Conservation (phyloP, 2,797 vertebrate species). For the Buceros bicornis region DNA sequence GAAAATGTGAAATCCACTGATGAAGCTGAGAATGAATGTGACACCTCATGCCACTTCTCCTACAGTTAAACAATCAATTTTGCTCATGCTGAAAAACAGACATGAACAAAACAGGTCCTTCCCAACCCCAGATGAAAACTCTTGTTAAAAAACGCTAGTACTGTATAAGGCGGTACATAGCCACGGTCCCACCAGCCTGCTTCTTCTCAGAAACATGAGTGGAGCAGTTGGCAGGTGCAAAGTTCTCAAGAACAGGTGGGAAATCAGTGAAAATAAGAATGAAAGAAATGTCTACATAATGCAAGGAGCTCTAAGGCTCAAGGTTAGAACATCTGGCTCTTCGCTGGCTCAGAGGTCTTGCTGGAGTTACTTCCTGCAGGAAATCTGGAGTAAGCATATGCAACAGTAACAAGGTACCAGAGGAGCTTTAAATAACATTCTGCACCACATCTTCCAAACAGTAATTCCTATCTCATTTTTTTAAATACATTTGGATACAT, state of each 20-base stretch:
- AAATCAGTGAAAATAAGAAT: background rate
- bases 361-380: slow-evolving; percentile 41
- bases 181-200: background rate
- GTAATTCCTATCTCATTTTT: background rate
- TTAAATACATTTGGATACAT: background rate
- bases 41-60: background rate
- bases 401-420: slow-evolving; percentile 24
- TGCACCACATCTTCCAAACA: background rate
- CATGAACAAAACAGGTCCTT: background rate
- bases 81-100: background rate
- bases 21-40: background rate
- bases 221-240: background rate
- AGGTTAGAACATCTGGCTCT: slow-evolving; percentile 34
- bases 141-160: background rate
- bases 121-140: background rate
- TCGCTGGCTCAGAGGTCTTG: background rate
- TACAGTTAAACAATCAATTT: background rate
- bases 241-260: background rate
- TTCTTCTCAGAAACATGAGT: background rate
- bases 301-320: background rate
- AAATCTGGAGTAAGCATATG: slow-evolving; percentile 14
- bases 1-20: background rate
- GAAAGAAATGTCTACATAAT: background rate
- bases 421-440: background rate
- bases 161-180: background rate